Evolutionary conservation across 2,797 vertebrate genomes (phyloP).

Genomic region (Jordanella pulchra): DNA sequence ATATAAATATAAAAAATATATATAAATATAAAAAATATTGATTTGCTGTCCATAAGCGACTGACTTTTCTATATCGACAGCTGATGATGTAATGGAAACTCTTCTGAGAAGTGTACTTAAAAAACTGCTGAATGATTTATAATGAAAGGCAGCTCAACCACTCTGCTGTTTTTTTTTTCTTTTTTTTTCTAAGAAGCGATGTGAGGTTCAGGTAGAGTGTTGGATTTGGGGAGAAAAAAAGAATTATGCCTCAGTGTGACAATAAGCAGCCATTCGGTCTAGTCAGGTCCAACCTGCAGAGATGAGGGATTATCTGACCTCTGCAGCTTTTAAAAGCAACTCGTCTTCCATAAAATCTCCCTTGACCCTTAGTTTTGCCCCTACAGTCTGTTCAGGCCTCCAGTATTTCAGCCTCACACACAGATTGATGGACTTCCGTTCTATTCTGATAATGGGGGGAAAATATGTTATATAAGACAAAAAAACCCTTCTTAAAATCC

Average conservation of each 20-base stretch:
- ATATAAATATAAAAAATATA: too few species aligned
- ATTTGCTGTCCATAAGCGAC: conserved; percentile 68
- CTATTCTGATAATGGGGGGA: conserved; percentile 5
- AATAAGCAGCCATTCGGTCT: conserved; percentile 44
- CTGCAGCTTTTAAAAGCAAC: conserved; percentile 31
- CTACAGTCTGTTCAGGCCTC: conserved; percentile 16
- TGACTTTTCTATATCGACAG: conserved; percentile 72
- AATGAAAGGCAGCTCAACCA: conserved; percentile 70
- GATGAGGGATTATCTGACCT: conserved; percentile 31
- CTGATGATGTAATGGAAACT: conserved; percentile 82
- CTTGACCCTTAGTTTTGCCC: conserved; percentile 22
- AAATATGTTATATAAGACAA: conserved; percentile 21
- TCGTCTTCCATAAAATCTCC: conserved; percentile 35
- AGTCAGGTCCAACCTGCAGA: conserved; percentile 34
- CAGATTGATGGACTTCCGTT: conserved; percentile 25
- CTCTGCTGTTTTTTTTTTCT: neutral
- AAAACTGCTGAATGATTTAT: conserved; percentile 73
- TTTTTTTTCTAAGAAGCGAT: conserved; percentile 12
- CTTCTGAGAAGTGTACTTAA: conserved; percentile 68
- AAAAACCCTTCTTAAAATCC: neutral
- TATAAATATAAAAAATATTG: too few species aligned
- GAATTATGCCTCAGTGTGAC: conserved; percentile 48
- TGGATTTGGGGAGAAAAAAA: conserved; percentile 4
- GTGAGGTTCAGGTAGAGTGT: conserved; percentile 13
- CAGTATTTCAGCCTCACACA: conserved; percentile 13